phyloP scores from a whole-genome alignment of 2,888 invertebrate species.

The Agonum fuliginosum region DNA sequence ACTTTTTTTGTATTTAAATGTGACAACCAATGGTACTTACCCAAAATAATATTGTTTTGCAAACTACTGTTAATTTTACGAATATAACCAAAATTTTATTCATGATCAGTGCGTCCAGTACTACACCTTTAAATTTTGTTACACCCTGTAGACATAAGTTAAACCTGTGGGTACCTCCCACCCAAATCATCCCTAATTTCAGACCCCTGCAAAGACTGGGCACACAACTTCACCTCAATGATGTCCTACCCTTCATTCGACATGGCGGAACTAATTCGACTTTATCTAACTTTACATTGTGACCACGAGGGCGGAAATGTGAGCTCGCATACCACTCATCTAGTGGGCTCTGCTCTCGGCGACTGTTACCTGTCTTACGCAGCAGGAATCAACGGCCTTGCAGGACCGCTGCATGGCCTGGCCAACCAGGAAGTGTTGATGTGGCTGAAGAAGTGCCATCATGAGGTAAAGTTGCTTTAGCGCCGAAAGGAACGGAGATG shows the following conservation, averaged over 20 bases:
- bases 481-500: too few relatives aligned
- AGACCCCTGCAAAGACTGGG: slow-evolving; percentile 88
- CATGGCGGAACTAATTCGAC: slow-evolving; percentile 89
- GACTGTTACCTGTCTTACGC: slow-evolving; percentile 91
- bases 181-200: too few relatives aligned
- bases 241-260: slow-evolving; percentile 81
- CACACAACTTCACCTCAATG: slow-evolving; percentile 88
- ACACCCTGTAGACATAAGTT: too few relatives aligned
- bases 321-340: slow-evolving; percentile 90
- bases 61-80: too few relatives aligned
- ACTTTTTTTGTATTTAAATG: too few relatives aligned
- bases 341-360: slow-evolving; percentile 90
- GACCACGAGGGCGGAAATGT: slow-evolving; percentile 96
- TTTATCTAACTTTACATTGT: slow-evolving; percentile 88
- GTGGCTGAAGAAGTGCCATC: slow-evolving; percentile 56
- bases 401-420: slow-evolving; percentile 91
- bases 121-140: too few relatives aligned
- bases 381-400: slow-evolving; percentile 90
- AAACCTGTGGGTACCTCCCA: too few relatives aligned
- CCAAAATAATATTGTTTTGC: too few relatives aligned
- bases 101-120: too few relatives aligned
- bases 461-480: slow-evolving; percentile 15
- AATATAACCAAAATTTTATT: too few relatives aligned
- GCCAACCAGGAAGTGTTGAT: slow-evolving; percentile 85
- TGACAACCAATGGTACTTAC: too few relatives aligned